Percentiles rank a stretch among this genome's conserved stretches.
Evolutionary conservation across 2,888 invertebrate species (phyloP).

Genomic region (Esperia sulphurella): DNA sequence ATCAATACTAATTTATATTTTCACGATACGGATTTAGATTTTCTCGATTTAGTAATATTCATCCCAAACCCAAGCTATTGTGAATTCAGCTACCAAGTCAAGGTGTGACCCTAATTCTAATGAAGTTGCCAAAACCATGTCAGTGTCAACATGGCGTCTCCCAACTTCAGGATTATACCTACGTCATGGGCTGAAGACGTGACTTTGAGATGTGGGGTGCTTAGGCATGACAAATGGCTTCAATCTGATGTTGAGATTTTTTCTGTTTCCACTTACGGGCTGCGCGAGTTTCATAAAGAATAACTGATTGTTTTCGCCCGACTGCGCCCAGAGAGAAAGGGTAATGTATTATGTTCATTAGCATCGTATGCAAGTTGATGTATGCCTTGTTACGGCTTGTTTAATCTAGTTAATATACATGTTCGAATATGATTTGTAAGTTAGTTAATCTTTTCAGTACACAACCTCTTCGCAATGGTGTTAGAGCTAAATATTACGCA

Average conservation of each 20-base stretch:
- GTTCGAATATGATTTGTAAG: no score
- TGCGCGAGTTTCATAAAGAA: not conserved
- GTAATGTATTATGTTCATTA: not conserved
- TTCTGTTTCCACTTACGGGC: constrained; percentile 19
- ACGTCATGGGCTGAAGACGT: not conserved
- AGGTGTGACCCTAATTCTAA: not conserved
- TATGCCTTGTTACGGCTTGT: not conserved
- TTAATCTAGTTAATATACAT: no score
- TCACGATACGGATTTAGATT: no score
- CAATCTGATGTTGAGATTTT: constrained; percentile 16
- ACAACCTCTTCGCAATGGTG: constrained; percentile 40
- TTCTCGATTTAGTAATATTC: no score
- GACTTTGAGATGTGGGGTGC: not conserved
- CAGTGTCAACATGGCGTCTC: not conserved
- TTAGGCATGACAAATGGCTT: not conserved
- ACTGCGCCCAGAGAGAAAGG: not conserved
- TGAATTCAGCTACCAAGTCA: not conserved
- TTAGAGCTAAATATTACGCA: constrained; percentile 59
- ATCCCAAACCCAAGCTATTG: no score
- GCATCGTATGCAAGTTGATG: not conserved
- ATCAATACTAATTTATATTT: no score
- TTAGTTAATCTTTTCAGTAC: constrained; percentile 24
- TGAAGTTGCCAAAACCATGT: not conserved
- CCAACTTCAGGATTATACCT: not conserved
- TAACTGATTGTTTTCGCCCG: constrained; percentile 3